These are phyloP conservation scores for Salarias fasciatus DNA, from an alignment of 2,797 vertebrate genomes.

Conservation along the genomic window DNA sequence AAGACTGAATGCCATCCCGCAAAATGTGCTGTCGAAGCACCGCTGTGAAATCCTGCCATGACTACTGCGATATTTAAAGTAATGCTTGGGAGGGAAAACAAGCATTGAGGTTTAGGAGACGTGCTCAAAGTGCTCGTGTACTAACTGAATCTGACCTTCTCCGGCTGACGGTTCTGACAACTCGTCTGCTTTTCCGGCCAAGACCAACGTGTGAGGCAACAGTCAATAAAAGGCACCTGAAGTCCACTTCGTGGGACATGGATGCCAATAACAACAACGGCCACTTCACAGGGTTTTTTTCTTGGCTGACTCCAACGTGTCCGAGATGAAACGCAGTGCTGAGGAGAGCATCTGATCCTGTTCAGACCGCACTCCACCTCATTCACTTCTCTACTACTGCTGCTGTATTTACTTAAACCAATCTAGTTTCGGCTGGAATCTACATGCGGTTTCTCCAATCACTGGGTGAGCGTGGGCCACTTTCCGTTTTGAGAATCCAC, in stretches of 20 bases:
- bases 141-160: slow-evolving; percentile 54
- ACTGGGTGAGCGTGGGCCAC: slow-evolving; percentile 34
- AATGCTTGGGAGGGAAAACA: slow-evolving; percentile 7
- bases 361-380: slow-evolving; percentile 36
- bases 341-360: slow-evolving; percentile 43
- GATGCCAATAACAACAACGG: slow-evolving; percentile 59
- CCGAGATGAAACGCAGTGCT: slow-evolving; percentile 27
- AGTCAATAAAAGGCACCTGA: slow-evolving; percentile 63
- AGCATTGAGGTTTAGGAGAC: slow-evolving; percentile 42
- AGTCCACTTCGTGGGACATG: slow-evolving; percentile 22
- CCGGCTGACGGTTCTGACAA: slow-evolving; percentile 55
- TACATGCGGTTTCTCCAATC: slow-evolving; percentile 50
- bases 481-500: slow-evolving; percentile 58
- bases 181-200: slow-evolving; percentile 65
- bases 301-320: slow-evolving; percentile 34
- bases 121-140: slow-evolving; percentile 47
- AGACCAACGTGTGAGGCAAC: slow-evolving; percentile 41
- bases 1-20: slow-evolving; percentile 53
- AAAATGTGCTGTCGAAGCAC: slow-evolving; percentile 50
- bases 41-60: slow-evolving; percentile 33
- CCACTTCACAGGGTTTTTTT: slow-evolving; percentile 30
- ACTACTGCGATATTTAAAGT: slow-evolving; percentile 36
- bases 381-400: slow-evolving; percentile 14
- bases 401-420: slow-evolving; percentile 33
- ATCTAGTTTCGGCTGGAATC: slow-evolving; percentile 40